phyloP scores from a whole-genome alignment of 1,140 invertebrate genomes.

The Coboldia fuscipes region DNA sequence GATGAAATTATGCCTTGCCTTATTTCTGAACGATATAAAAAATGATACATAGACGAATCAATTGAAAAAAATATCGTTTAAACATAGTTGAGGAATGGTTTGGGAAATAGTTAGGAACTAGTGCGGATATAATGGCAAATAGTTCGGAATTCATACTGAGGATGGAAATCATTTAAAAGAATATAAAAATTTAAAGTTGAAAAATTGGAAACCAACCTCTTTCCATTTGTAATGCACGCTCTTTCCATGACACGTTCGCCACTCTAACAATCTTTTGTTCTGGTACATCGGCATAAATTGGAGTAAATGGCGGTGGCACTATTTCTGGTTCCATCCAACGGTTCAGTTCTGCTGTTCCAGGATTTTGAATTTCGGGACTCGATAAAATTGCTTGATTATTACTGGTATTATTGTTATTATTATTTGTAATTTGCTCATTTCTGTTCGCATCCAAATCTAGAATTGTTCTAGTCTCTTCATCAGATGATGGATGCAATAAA shows the following conservation, averaged over 20 bases:
- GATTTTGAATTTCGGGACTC: not conserved
- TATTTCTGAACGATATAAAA: too few species aligned
- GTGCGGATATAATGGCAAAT: not conserved
- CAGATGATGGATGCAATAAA: too few species aligned
- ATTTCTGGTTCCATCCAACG: not conserved
- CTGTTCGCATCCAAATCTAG: not conserved
- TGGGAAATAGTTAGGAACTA: too few species aligned
- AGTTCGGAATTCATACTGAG: not conserved
- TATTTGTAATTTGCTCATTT: not conserved
- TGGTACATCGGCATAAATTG: not conserved
- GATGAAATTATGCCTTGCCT: too few species aligned
- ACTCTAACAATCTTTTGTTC: constrained; percentile 8
- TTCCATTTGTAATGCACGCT: constrained; percentile 24
- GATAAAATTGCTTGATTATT: too few species aligned
- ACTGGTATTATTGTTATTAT: not conserved
- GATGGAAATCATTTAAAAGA: not conserved
- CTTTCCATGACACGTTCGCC: constrained; percentile 21
- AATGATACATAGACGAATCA: too few species aligned
- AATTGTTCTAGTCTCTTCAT: not conserved
- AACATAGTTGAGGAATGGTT: not conserved
- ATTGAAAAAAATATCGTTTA: not conserved
- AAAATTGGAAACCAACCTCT: constrained; percentile 15
- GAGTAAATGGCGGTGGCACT: not conserved
- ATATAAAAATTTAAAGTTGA: not conserved
- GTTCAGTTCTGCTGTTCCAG: not conserved